Conservation (phyloP, 2,888 invertebrate genomes). For the Dascillus cervinus region DNA sequence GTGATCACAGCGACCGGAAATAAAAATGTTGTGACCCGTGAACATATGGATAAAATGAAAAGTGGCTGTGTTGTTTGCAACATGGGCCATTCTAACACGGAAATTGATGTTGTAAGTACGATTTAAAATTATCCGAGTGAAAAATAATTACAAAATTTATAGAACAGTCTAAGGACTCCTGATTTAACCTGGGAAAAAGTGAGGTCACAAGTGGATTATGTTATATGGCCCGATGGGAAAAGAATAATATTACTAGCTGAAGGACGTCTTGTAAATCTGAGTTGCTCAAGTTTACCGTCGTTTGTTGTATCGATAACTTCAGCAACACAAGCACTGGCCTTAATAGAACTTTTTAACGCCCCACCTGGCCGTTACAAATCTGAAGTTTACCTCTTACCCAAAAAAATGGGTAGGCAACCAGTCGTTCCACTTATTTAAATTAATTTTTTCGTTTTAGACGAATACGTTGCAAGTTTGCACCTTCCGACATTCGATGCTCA, state of each 20-base stretch:
- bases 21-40: slow-evolving; percentile 90
- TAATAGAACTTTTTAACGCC: slow-evolving; percentile 96
- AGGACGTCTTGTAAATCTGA: slow-evolving; percentile 91
- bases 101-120: slow-evolving; percentile 80
- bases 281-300: slow-evolving; percentile 94
- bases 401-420: slow-evolving; percentile 92
- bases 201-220: slow-evolving; percentile 95
- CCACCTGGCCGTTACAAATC: slow-evolving; percentile 91
- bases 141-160: background rate
- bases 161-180: slow-evolving; percentile 85
- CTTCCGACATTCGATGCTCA: slow-evolving; percentile 97
- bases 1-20: slow-evolving; percentile 97
- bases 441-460: slow-evolving; percentile 60
- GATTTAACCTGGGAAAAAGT: slow-evolving; percentile 97
- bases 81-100: slow-evolving; percentile 96
- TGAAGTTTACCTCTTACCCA: slow-evolving; percentile 94
- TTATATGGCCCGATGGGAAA: slow-evolving; percentile 97
- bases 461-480: slow-evolving; percentile 95
- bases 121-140: background rate
- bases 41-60: slow-evolving; percentile 95
- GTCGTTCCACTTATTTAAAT: slow-evolving; percentile 2
- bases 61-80: slow-evolving; percentile 93
- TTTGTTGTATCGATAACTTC: slow-evolving; percentile 98
- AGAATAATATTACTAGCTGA: slow-evolving; percentile 89
- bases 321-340: slow-evolving; percentile 91